phyloP scores from a whole-genome alignment of 1,140 invertebrate species.

The Argopecten irradians region DNA sequence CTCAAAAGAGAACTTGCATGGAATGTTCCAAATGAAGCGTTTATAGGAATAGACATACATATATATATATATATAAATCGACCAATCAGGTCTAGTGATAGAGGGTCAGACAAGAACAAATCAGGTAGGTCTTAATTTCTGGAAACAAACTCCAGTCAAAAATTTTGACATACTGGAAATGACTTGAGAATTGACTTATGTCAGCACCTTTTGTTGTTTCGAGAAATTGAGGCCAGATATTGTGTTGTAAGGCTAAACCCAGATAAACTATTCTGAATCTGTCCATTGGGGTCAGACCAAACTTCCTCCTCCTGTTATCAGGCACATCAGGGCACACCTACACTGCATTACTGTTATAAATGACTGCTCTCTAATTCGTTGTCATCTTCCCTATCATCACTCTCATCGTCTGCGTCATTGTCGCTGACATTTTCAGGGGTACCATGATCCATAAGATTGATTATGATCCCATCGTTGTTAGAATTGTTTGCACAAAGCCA shows the following conservation, averaged over 20 bases:
- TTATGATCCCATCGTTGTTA: constrained; percentile 46
- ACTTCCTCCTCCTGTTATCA: not conserved
- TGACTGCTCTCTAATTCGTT: constrained; percentile 13
- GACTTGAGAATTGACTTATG: too few relatives aligned
- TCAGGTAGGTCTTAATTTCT: too few relatives aligned
- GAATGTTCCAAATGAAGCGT: not conserved
- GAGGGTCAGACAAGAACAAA: too few relatives aligned
- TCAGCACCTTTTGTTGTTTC: too few relatives aligned
- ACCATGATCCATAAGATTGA: constrained; percentile 32
- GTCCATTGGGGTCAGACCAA: not conserved
- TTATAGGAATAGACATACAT: not conserved
- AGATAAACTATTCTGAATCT: not conserved
- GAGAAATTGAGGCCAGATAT: too few relatives aligned
- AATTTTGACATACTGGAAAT: too few relatives aligned
- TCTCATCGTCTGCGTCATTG: constrained; percentile 56
- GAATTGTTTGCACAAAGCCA: constrained; percentile 61
- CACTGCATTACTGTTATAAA: not conserved
- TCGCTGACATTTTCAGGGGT: constrained; percentile 47
- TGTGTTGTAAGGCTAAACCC: too few relatives aligned
- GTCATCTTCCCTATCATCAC: constrained; percentile 54
- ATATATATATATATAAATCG: not conserved
- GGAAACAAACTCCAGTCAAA: too few relatives aligned
- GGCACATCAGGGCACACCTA: not conserved
- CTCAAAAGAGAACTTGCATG: not conserved
- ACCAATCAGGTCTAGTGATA: not conserved